Conservation (phyloP, 2,888 invertebrate species). For the Ormyrus nitidulus region DNA sequence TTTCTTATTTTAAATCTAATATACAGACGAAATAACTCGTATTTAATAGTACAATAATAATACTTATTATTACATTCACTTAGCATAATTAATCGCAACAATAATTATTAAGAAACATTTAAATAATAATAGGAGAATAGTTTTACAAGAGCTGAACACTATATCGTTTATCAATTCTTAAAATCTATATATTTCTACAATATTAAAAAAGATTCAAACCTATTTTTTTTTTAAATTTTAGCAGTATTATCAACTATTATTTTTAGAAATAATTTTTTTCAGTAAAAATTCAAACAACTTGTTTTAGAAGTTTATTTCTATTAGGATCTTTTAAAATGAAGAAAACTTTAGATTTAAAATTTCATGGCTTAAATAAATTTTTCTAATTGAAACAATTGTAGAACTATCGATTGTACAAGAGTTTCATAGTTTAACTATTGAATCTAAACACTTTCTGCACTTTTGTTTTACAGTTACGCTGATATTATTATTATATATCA, state of each 20-base stretch:
- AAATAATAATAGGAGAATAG: slow-evolving; percentile 56
- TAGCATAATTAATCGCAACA: slow-evolving; percentile 55
- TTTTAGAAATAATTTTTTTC: too few relatives aligned
- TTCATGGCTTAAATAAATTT: not conserved
- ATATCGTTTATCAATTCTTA: slow-evolving; percentile 51
- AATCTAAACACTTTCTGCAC: slow-evolving; percentile 44
- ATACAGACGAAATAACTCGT: slow-evolving; percentile 61
- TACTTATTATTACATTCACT: slow-evolving; percentile 57
- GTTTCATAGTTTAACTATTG: slow-evolving; percentile 45
- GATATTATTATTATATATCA: slow-evolving; percentile 55
- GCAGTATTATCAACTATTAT: too few relatives aligned
- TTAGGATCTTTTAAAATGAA: slow-evolving; percentile 4
- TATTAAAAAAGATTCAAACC: slow-evolving; percentile 38
- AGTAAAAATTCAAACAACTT: too few relatives aligned
- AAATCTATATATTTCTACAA: slow-evolving; percentile 40
- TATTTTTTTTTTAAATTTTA: slow-evolving; percentile 15
- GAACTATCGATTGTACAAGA: slow-evolving; percentile 47
- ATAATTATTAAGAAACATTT: slow-evolving; percentile 56
- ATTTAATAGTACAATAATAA: slow-evolving; percentile 58
- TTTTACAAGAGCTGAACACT: slow-evolving; percentile 56
- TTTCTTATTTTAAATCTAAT: slow-evolving; percentile 61
- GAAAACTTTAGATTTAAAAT: slow-evolving; percentile 14
- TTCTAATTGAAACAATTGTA: slow-evolving; percentile 24
- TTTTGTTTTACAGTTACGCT: slow-evolving; percentile 48
- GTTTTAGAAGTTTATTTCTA: too few relatives aligned